These are phyloP conservation scores for Strigamia transsilvanica DNA, from an alignment of 2,888 invertebrate genomes.

Conservation along the genomic window DNA sequence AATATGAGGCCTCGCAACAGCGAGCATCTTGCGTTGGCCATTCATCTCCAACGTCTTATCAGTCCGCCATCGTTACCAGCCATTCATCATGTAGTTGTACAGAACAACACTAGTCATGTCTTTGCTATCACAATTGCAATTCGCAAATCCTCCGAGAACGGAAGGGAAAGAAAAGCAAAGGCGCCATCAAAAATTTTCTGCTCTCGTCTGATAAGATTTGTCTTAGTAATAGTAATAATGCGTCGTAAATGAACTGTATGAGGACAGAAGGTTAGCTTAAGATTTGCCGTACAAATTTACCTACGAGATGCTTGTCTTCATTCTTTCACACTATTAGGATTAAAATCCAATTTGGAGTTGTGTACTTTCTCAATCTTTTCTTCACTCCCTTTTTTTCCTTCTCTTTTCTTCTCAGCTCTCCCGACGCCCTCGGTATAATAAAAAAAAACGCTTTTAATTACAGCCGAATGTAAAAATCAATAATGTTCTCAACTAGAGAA, in stretches of 20 bases:
- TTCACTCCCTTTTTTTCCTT: conserved; percentile 7
- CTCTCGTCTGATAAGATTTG: conserved; percentile 12
- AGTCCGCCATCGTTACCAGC: conserved; percentile 45
- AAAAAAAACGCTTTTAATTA: conserved; percentile 27
- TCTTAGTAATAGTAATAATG: neutral
- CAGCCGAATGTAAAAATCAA: conserved; percentile 42
- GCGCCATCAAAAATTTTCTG: neutral
- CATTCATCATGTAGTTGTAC: conserved; percentile 49
- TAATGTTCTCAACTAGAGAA: conserved; percentile 32
- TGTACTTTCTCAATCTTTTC: conserved; percentile 42
- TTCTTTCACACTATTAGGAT: conserved; percentile 47
- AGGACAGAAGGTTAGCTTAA: neutral
- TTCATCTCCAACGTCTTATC: conserved; percentile 41
- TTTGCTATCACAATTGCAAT: conserved; percentile 45
- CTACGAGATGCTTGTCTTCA: conserved; percentile 24
- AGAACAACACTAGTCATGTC: conserved; percentile 48
- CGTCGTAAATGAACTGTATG: neutral
- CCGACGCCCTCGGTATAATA: neutral
- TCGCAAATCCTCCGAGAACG: conserved; percentile 33
- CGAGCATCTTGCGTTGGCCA: conserved; percentile 45
- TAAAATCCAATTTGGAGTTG: conserved; percentile 48
- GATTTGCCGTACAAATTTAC: conserved; percentile 42
- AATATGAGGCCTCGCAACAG: conserved; percentile 48
- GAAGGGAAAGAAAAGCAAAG: conserved; percentile 11
- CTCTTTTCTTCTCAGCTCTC: neutral